Percentiles rank a stretch among this genome's conserved stretches.
These are phyloP conservation scores for Cantharis nigra DNA, from an alignment of 2,888 invertebrate genomes.

Conservation along the genomic window DNA sequence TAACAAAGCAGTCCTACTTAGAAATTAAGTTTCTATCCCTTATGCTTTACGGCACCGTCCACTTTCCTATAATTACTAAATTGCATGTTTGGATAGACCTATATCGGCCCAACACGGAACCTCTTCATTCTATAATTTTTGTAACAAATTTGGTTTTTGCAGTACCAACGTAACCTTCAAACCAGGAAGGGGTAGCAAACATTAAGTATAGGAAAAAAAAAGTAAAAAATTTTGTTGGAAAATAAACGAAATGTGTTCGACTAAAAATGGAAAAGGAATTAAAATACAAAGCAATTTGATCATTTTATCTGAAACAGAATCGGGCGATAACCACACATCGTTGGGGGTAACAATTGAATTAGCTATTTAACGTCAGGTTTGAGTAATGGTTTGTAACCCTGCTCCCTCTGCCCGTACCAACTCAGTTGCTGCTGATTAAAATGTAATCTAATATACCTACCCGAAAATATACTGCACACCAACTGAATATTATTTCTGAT, in stretches of 20 bases:
- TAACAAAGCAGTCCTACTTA: background rate
- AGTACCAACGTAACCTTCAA: background rate
- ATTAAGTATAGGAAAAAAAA: background rate
- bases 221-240: background rate
- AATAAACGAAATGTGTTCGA: background rate
- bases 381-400: slow-evolving; percentile 57
- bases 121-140: background rate
- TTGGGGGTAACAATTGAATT: slow-evolving; percentile 57
- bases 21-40: background rate
- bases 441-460: slow-evolving; percentile 59
- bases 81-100: background rate
- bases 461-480: slow-evolving; percentile 50
- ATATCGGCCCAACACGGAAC: background rate
- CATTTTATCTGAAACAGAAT: slow-evolving; percentile 42
- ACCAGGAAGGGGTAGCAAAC: background rate
- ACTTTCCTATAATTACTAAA: background rate
- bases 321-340: slow-evolving; percentile 55
- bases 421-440: slow-evolving; percentile 57
- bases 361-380: slow-evolving; percentile 58
- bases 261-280: slow-evolving; percentile 21
- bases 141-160: background rate
- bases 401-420: slow-evolving; percentile 42
- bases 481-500: slow-evolving; percentile 26
- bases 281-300: slow-evolving; percentile 35
- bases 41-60: background rate